Base-by-base conservation (phyloP, 1,140 invertebrate species). In the Eumaeus atala region DNA sequence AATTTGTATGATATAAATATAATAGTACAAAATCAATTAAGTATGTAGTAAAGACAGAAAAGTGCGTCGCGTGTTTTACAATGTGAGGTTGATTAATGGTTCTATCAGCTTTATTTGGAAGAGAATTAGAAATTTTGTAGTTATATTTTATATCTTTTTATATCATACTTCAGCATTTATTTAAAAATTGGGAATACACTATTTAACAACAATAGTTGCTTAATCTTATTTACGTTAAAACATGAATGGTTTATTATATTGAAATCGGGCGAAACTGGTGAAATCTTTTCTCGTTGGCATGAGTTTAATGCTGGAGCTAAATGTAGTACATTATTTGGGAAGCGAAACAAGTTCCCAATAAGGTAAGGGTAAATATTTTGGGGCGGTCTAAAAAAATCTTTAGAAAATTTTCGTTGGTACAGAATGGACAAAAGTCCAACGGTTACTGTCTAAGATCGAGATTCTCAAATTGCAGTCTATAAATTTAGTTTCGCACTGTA, bases 361-460 rank as follows among this genome's bases (percentile, higher is more conserved):
- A 47, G n/a, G 48, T 62, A 14, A 48, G 37, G 53, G 58, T n/a
- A n/a, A n/a, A n/a, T 55, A n/a, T 36, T 1, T 44, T 48, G 28
- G 18, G 44, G 49, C 34, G 35, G 33, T 33, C 59, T 57, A 12
- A 16, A 18, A 52, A 57, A 66, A 9, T 64, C 61, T 33, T 67
- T 42, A 7, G 49, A 58, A 5, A 70, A 5, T n/a, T 47, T 57
- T 67, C 17, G 38, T 62, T 9, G 9, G 36, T n/a, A 51, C 34
- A 10, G 60, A 59, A 53, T 70, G 62, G 28, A 67, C 40, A 58
- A 33, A 70, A 38, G 66, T 62, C 61, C 61, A 70, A 9, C 49
- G 61, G 51, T 67, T 70, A 38, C 50, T 49, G 17, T 2, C 35
- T 11, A 70, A 9, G 12, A 53, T 66, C 58, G 59, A 70, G 10